phyloP scores from a whole-genome alignment of 2,888 invertebrate species.

The Epiblema foenella region DNA sequence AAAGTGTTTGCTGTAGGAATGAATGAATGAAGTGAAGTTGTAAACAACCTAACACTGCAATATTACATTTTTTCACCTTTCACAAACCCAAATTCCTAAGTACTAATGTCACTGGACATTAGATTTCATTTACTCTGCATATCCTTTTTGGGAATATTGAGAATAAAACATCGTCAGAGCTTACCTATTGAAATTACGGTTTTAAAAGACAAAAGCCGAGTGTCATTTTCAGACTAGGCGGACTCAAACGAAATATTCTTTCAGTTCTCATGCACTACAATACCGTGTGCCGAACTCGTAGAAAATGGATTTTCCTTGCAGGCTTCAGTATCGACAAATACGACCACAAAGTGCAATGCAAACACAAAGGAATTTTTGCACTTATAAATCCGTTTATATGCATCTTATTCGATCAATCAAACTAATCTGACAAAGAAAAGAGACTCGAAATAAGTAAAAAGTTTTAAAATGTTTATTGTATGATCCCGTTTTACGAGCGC shows the following conservation, averaged over 20 bases:
- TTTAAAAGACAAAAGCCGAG: background rate
- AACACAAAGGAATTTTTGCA: slow-evolving; percentile 7
- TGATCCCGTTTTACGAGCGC: slow-evolving; percentile 44
- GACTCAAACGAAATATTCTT: slow-evolving; percentile 27
- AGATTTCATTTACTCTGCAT: too few species aligned
- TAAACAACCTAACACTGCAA: too few species aligned
- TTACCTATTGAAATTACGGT: background rate
- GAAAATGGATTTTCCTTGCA: slow-evolving; percentile 32
- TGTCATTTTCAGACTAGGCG: slow-evolving; percentile 2
- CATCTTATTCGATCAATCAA: slow-evolving; percentile 31
- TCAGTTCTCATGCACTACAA: slow-evolving; percentile 34
- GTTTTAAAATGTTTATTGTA: slow-evolving; percentile 40
- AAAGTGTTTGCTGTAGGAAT: too few species aligned
- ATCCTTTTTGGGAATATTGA: too few species aligned
- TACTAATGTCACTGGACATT: too few species aligned
- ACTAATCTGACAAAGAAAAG: slow-evolving; percentile 31
- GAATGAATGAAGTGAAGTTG: too few species aligned
- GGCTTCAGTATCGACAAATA: slow-evolving; percentile 22
- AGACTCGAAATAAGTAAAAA: slow-evolving; percentile 24
- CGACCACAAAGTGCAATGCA: slow-evolving; percentile 12
- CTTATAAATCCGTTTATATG: slow-evolving; percentile 13
- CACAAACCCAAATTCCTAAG: too few species aligned
- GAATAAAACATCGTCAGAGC: too few species aligned
- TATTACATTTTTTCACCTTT: too few species aligned
- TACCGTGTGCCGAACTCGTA: slow-evolving; percentile 14